phyloP scores from a whole-genome alignment of 1,140 invertebrate species.

The Amyelois transitella region DNA sequence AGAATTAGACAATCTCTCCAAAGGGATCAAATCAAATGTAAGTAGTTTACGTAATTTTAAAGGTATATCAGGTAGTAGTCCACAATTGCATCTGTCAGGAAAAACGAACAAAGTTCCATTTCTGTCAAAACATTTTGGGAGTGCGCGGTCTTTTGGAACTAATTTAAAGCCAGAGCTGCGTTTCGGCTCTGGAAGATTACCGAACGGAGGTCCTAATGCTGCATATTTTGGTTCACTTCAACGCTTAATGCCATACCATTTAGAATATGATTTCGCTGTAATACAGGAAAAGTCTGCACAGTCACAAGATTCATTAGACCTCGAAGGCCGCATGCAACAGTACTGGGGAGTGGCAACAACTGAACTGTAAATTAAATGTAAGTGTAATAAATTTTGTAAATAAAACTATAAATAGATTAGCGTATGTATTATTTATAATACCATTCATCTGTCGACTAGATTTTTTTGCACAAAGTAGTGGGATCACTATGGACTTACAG shows the following conservation, averaged over 20 bases:
- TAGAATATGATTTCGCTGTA: conserved; percentile 88
- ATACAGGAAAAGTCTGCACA: conserved; percentile 82
- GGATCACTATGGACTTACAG: conserved; percentile 44
- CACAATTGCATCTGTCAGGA: conserved; percentile 71
- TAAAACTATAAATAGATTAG: conserved; percentile 57
- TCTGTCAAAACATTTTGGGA: conserved; percentile 85
- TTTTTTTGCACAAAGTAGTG: conserved; percentile 64
- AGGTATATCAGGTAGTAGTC: conserved; percentile 75
- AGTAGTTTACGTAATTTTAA: conserved; percentile 69
- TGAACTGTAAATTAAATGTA: conserved; percentile 76
- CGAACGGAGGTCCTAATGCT: conserved; percentile 84
- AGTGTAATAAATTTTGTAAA: conserved; percentile 41
- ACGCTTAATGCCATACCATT: conserved; percentile 87
- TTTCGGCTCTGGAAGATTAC: conserved; percentile 63
- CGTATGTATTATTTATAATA: conserved; percentile 43
- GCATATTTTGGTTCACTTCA: conserved; percentile 90
- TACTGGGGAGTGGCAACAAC: conserved; percentile 92
- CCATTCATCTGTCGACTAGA: conserved; percentile 71
- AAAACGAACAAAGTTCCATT: conserved; percentile 75
- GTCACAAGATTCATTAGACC: conserved; percentile 81
- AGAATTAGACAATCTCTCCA: conserved; percentile 87
- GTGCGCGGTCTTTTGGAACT: conserved; percentile 78
- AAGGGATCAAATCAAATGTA: conserved; percentile 74
- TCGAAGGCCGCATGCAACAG: conserved; percentile 87
- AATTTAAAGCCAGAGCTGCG: conserved; percentile 63